Evolutionary conservation across 2,888 invertebrate genomes (phyloP).

Genomic region (Perizoma affinitatum): DNA sequence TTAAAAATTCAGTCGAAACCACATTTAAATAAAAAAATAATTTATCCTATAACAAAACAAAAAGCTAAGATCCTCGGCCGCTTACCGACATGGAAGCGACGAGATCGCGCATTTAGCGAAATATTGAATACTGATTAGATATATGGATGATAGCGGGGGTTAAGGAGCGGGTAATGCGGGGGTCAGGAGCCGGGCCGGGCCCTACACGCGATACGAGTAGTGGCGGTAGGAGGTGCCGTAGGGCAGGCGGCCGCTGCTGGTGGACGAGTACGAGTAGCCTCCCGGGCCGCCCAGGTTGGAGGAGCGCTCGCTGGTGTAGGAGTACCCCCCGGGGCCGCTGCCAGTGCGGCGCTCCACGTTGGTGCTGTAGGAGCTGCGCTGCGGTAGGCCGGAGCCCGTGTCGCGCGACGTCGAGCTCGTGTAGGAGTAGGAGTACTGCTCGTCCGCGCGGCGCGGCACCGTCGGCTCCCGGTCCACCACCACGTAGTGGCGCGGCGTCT

Average conservation of each 20-base stretch:
- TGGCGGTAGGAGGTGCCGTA: slow-evolving; percentile 93
- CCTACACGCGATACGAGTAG: slow-evolving; percentile 94
- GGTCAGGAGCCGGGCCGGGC: slow-evolving; percentile 53
- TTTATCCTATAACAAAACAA: slow-evolving; percentile 59
- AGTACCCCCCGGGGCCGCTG: slow-evolving; percentile 90
- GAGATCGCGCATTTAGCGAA: slow-evolving; percentile 69
- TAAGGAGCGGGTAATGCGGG: slow-evolving; percentile 46
- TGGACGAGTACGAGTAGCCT: slow-evolving; percentile 93
- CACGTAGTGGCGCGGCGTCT: slow-evolving; percentile 95
- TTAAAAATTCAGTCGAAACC: slow-evolving; percentile 81
- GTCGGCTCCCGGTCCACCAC: slow-evolving; percentile 91
- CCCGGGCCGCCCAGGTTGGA: slow-evolving; percentile 91
- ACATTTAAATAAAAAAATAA: slow-evolving; percentile 63
- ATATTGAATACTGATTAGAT: slow-evolving; percentile 75
- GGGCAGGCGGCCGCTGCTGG: slow-evolving; percentile 91
- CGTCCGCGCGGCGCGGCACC: slow-evolving; percentile 87
- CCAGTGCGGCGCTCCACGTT: slow-evolving; percentile 88
- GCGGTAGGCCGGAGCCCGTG: slow-evolving; percentile 80
- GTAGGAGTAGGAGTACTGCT: slow-evolving; percentile 94
- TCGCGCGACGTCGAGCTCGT: slow-evolving; percentile 85
- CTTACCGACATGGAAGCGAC: slow-evolving; percentile 73
- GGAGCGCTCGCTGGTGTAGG: slow-evolving; percentile 89
- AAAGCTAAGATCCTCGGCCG: slow-evolving; percentile 71
- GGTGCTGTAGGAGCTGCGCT: slow-evolving; percentile 86
- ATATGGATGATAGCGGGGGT: slow-evolving; percentile 48